These are phyloP conservation scores for Onychorhynchus coronatus DNA, from an alignment of 2,113 vertebrate genomes.

Conservation along the genomic window DNA sequence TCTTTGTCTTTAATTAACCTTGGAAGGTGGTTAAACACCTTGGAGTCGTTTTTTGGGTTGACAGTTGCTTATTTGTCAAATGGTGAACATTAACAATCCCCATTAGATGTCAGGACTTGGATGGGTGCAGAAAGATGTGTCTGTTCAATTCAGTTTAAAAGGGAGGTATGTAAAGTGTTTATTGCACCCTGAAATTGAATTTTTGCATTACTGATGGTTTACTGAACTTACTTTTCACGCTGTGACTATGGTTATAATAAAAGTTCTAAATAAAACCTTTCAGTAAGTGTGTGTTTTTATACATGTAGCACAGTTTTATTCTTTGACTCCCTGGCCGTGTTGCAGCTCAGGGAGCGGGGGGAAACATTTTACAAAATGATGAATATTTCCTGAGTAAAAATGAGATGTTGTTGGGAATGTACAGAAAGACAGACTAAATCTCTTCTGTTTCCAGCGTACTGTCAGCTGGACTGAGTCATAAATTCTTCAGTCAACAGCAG, in stretches of 20 bases:
- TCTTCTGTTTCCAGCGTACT: slow-evolving; percentile 34
- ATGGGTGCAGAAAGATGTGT: neutral
- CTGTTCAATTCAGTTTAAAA: neutral
- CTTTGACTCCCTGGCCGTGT: neutral
- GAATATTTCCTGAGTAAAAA: slow-evolving; percentile 51
- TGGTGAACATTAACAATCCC: neutral
- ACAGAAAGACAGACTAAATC: slow-evolving; percentile 45
- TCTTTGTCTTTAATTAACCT: neutral
- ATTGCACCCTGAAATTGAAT: neutral
- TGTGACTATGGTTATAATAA: neutral
- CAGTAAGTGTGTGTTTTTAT: neutral
- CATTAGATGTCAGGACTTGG: neutral
- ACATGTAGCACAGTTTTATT: neutral
- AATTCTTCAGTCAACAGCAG: slow-evolving; percentile 60
- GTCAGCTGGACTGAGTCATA: slow-evolving; percentile 45
- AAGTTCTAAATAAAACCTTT: slow-evolving; percentile 34
- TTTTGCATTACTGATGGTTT: neutral
- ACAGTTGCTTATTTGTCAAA: neutral
- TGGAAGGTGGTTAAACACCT: neutral
- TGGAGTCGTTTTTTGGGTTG: neutral
- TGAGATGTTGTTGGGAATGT: slow-evolving; percentile 43
- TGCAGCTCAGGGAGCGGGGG: neutral
- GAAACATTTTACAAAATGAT: slow-evolving; percentile 18
- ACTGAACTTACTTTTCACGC: neutral
- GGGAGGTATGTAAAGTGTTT: neutral